Evolutionary conservation across 2,888 invertebrate genomes (phyloP).

Genomic region (Pedicia rivosa): DNA sequence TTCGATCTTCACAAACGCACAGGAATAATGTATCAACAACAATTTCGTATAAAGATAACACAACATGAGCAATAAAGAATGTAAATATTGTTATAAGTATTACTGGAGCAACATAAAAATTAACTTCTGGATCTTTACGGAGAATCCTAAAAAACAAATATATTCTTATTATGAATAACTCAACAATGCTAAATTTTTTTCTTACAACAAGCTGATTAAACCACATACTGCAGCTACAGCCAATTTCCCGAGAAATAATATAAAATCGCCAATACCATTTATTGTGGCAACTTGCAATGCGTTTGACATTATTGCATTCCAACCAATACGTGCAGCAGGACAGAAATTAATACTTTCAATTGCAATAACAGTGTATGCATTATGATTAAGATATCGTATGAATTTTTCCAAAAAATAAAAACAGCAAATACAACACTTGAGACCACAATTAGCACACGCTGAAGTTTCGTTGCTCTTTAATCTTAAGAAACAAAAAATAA

Average conservation of each 20-base stretch:
- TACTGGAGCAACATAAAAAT: slow-evolving; percentile 76
- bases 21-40: slow-evolving; percentile 86
- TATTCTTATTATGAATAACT: no score
- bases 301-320: slow-evolving; percentile 67
- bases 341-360: slow-evolving; percentile 85
- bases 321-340: slow-evolving; percentile 77
- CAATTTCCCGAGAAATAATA: slow-evolving; percentile 71
- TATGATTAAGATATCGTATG: slow-evolving; percentile 81
- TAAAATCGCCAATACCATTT: slow-evolving; percentile 84
- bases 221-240: slow-evolving; percentile 71
- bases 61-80: slow-evolving; percentile 86
- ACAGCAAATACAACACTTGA: slow-evolving; percentile 76
- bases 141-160: no score
- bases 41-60: slow-evolving; percentile 89
- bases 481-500: slow-evolving; percentile 26
- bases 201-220: slow-evolving; percentile 55
- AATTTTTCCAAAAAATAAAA: slow-evolving; percentile 84
- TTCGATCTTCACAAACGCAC: slow-evolving; percentile 86
- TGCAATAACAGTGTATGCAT: slow-evolving; percentile 87
- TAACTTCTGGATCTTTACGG: slow-evolving; percentile 52
- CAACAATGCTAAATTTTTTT: no score
- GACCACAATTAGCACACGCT: slow-evolving; percentile 51
- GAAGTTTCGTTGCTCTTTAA: slow-evolving; percentile 39
- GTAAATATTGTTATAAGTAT: slow-evolving; percentile 70
- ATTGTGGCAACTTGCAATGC: slow-evolving; percentile 79